Percentiles rank a stretch among this genome's conserved stretches.
Evolutionary conservation across 2,888 invertebrate genomes (phyloP).

Genomic region (Temnothorax unifasciatus): DNA sequence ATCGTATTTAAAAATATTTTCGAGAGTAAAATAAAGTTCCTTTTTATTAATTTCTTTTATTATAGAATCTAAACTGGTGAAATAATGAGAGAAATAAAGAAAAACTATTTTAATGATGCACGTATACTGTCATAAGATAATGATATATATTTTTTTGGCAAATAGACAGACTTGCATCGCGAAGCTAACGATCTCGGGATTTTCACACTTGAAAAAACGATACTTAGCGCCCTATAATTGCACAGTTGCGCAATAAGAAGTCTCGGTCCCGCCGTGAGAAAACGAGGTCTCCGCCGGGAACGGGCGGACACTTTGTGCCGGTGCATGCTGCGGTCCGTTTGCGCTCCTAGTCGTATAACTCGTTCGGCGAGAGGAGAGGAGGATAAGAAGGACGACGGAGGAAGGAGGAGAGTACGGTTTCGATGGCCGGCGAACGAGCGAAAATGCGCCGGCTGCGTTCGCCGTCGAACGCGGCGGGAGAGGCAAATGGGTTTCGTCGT

Average conservation of each 20-base stretch:
- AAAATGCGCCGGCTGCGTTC: constrained; percentile 28
- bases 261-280: constrained; percentile 43
- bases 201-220: constrained; percentile 38
- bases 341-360: constrained; percentile 33
- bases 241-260: constrained; percentile 19
- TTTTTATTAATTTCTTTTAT: neutral
- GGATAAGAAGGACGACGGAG: neutral
- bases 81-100: neutral
- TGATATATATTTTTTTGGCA: neutral
- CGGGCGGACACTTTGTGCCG: constrained; percentile 25
- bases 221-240: constrained; percentile 34
- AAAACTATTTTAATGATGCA: neutral
- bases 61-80: neutral
- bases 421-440: constrained; percentile 36
- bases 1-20: neutral
- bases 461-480: constrained; percentile 26
- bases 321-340: constrained; percentile 28
- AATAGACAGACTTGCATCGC: neutral
- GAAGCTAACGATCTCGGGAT: neutral
- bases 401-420: neutral
- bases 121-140: neutral
- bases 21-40: neutral
- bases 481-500: constrained; percentile 53
- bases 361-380: constrained; percentile 31
- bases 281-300: constrained; percentile 29